Conservation (phyloP, 2,888 invertebrate genomes). For the Icerya purchasi region DNA sequence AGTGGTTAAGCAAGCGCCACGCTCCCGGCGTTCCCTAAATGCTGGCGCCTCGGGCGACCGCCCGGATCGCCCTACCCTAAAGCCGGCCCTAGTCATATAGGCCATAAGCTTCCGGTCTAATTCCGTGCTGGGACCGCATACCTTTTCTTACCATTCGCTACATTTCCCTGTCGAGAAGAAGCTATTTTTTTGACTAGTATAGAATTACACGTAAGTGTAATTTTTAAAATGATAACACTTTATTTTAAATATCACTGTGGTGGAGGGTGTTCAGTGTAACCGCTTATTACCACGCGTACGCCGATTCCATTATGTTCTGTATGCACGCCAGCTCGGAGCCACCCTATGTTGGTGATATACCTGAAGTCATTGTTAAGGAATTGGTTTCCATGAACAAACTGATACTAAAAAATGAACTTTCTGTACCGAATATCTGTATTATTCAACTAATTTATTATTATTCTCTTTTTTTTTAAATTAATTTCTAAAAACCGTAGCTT, state of each 20-base stretch:
- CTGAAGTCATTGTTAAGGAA: slow-evolving; percentile 64
- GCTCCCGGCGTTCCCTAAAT: too few species aligned
- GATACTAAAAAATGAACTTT: slow-evolving; percentile 48
- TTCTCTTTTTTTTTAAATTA: neutral
- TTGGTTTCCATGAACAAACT: slow-evolving; percentile 58
- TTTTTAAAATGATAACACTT: too few species aligned
- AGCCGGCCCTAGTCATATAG: too few species aligned
- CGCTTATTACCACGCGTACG: slow-evolving; percentile 92
- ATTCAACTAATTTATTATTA: neutral
- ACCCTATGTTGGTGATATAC: slow-evolving; percentile 57
- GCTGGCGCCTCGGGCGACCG: too few species aligned
- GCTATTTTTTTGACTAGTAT: too few species aligned
- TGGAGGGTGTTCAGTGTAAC: slow-evolving; percentile 99
- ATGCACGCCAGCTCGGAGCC: slow-evolving; percentile 91
- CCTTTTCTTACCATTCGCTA: too few species aligned
- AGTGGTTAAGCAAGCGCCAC: too few species aligned
- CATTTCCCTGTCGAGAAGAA: too few species aligned
- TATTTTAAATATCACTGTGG: slow-evolving; percentile 89
- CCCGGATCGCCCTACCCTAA: too few species aligned
- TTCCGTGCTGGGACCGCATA: too few species aligned
- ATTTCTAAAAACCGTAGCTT: neutral
- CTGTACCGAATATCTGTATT: slow-evolving; percentile 28
- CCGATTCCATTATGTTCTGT: slow-evolving; percentile 85
- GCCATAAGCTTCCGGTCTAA: too few species aligned
- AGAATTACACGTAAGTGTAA: too few species aligned